Percentiles rank a stretch among this genome's conserved stretches.
These are phyloP conservation scores for Chascanopsetta lugubris DNA, from an alignment of 2,113 vertebrate genomes.

Conservation along the genomic window DNA sequence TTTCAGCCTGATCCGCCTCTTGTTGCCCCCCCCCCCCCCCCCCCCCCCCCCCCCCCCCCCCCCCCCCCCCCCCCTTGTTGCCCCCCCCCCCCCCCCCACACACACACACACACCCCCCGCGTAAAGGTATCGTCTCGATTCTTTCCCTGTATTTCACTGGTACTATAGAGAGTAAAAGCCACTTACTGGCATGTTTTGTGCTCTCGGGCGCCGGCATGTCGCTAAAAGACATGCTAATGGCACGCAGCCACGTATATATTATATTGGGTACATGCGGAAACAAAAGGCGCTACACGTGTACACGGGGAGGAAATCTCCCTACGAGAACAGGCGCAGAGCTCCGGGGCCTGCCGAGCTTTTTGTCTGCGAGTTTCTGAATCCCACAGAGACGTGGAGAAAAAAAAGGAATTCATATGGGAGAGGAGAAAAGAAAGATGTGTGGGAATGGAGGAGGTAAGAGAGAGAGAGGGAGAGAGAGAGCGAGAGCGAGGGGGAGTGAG, in stretches of 20 bases:
- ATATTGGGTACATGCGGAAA: neutral
- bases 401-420: neutral
- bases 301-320: neutral
- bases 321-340: constrained; percentile 13
- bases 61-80: constrained; percentile 30
- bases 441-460: neutral
- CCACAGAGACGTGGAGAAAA: neutral
- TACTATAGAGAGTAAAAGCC: neutral
- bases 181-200: neutral
- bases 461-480: neutral
- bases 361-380: constrained; percentile 24
- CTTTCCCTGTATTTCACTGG: neutral
- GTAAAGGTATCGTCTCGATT: constrained; percentile 18
- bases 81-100: no score
- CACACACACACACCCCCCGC: constrained; percentile 37
- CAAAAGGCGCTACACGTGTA: constrained; percentile 3
- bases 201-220: neutral
- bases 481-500: neutral
- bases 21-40: constrained; percentile 39
- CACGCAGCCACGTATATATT: constrained; percentile 2
- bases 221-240: constrained; percentile 11
- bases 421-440: neutral
- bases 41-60: no score
- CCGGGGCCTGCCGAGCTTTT: constrained; percentile 20
- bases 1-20: no score